phyloP scores from a whole-genome alignment of 2,113 vertebrate species.

The Polyodon spathula region DNA sequence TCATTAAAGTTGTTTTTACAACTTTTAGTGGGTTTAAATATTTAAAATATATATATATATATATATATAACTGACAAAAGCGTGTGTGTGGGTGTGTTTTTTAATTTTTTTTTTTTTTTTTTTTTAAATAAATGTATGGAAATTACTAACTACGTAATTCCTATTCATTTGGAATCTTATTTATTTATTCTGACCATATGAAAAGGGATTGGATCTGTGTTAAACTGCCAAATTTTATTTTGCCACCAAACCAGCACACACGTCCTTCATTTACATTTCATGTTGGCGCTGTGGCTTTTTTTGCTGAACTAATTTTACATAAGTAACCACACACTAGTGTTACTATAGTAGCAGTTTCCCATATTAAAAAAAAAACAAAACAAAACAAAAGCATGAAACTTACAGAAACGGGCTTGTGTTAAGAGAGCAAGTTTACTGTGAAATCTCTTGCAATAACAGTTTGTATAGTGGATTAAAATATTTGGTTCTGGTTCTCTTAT shows the following conservation, averaged over 20 bases:
- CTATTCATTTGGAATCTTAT: background rate
- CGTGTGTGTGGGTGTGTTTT: slow-evolving; percentile 29
- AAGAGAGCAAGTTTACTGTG: background rate
- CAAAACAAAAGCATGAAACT: too few relatives aligned
- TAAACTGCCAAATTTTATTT: background rate
- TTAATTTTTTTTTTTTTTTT: slow-evolving; percentile 19
- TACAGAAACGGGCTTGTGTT: too few relatives aligned
- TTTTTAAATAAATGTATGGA: too few relatives aligned
- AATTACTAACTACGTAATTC: background rate
- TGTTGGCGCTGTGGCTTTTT: background rate
- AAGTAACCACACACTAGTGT: background rate
- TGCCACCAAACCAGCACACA: background rate
- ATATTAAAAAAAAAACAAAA: too few relatives aligned
- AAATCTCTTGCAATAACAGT: background rate
- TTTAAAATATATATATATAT: slow-evolving; percentile 69
- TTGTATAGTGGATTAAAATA: background rate
- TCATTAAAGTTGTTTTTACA: slow-evolving; percentile 92
- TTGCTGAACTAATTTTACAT: background rate
- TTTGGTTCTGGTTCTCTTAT: background rate
- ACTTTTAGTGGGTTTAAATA: slow-evolving; percentile 93
- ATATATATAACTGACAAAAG: slow-evolving; percentile 29
- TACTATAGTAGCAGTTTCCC: too few relatives aligned
- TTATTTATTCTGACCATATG: background rate
- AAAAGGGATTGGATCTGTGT: background rate
- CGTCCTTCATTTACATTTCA: background rate